These are phyloP conservation scores for Dicentrarchus labrax DNA, from an alignment of 2,113 vertebrate genomes.

Conservation along the genomic window DNA sequence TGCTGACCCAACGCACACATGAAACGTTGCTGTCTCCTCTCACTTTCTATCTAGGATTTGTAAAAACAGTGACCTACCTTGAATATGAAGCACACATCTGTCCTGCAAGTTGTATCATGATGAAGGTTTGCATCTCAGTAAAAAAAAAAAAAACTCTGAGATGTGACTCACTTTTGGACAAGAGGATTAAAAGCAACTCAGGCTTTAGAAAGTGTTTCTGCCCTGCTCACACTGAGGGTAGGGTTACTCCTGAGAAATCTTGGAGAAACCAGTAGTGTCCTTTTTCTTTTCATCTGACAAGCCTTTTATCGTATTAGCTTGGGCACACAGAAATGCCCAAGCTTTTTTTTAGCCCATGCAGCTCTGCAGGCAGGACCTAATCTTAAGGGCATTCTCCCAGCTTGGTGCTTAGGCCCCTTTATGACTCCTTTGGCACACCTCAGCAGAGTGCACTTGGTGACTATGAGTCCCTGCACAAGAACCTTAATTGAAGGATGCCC, in stretches of 20 bases:
- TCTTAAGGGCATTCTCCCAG: background rate
- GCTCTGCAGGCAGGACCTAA: constrained; percentile 11
- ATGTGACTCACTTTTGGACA: background rate
- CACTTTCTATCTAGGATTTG: background rate
- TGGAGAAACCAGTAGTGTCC: constrained; percentile 3
- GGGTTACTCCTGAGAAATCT: background rate
- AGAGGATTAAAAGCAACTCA: background rate
- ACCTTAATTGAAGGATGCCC: background rate
- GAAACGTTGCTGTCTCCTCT: background rate
- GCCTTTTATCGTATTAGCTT: constrained; percentile 3
- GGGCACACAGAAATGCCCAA: constrained; percentile 13
- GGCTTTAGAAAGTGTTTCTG: background rate
- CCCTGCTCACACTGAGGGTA: background rate
- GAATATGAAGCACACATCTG: no score
- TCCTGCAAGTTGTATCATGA: background rate
- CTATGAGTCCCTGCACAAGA: background rate
- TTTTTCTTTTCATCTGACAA: constrained; percentile 5
- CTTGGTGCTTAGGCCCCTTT: background rate
- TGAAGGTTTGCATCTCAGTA: background rate
- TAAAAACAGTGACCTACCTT: no score
- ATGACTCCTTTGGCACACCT: constrained; percentile 3
- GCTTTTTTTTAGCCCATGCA: constrained; percentile 1
- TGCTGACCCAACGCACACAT: background rate
- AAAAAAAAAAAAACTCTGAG: background rate
- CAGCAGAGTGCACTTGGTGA: background rate